Percentiles rank a stretch among this genome's conserved stretches.
phyloP scores from a whole-genome alignment of 2,797 vertebrate species.

The Fistularia commersonii region DNA sequence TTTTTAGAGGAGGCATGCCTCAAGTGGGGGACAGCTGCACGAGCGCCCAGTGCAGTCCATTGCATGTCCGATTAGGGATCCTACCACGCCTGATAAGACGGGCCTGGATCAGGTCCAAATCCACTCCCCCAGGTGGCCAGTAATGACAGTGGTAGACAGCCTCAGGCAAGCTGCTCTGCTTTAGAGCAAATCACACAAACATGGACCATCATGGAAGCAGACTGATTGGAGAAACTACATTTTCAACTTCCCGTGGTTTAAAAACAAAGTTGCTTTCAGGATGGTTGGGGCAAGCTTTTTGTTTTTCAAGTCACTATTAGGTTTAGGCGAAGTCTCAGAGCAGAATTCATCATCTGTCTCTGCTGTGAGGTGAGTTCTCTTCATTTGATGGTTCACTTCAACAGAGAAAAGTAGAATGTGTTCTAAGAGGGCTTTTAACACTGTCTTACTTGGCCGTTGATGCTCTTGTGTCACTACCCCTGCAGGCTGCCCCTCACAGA shows the following conservation, averaged over 20 bases:
- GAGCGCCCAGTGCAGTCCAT: slow-evolving; percentile 44
- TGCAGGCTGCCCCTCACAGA: slow-evolving; percentile 62
- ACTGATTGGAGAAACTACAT: slow-evolving; percentile 2
- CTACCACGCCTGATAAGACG: slow-evolving; percentile 59
- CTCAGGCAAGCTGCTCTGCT: slow-evolving; percentile 13
- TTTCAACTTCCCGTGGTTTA: slow-evolving; percentile 6
- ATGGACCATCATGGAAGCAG: slow-evolving; percentile 18
- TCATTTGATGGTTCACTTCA: slow-evolving; percentile 4
- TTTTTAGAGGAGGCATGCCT: slow-evolving; percentile 75
- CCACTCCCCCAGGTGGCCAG: slow-evolving; percentile 59
- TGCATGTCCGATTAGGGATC: slow-evolving; percentile 70
- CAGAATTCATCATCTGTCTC: slow-evolving; percentile 1
- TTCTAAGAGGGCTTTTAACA: slow-evolving; percentile 5
- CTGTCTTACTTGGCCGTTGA: slow-evolving; percentile 31
- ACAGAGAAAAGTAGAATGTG: background rate
- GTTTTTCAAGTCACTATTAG: slow-evolving; percentile 35
- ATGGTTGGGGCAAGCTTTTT: slow-evolving; percentile 39
- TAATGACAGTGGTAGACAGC: slow-evolving; percentile 51
- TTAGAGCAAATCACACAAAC: slow-evolving; percentile 12
- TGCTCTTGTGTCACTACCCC: slow-evolving; percentile 42
- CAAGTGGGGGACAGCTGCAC: slow-evolving; percentile 74
- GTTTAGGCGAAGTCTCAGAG: slow-evolving; percentile 22
- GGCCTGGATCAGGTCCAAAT: slow-evolving; percentile 57
- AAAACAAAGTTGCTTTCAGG: slow-evolving; percentile 9
- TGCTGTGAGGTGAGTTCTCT: slow-evolving; percentile 35